Evolutionary conservation across 2,888 invertebrate genomes (phyloP).

Genomic region (Eubasilissa splendida): DNA sequence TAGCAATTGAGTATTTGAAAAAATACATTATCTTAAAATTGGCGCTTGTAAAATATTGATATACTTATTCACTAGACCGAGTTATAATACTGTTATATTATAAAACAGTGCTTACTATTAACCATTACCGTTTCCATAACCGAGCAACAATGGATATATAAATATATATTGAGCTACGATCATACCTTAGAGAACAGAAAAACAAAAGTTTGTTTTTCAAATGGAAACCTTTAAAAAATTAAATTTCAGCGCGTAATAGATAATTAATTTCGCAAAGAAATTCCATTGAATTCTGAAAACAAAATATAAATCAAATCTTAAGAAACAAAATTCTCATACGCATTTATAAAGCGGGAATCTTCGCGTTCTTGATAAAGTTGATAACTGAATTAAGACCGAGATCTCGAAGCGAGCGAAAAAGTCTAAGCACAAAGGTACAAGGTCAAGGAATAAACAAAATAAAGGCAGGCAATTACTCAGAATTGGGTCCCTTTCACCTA

Average conservation of each 20-base stretch:
- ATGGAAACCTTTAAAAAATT: too few relatives aligned
- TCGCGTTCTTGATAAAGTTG: conserved; percentile 28
- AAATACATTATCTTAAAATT: too few relatives aligned
- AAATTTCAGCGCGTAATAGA: not conserved
- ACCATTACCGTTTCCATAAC: too few relatives aligned
- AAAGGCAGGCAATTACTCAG: conserved; percentile 30
- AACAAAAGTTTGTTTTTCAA: too few relatives aligned
- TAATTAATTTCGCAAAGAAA: conserved; percentile 32
- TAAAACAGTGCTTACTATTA: too few relatives aligned
- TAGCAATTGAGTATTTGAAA: too few relatives aligned
- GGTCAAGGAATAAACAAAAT: conserved; percentile 31
- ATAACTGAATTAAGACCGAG: conserved; percentile 32
- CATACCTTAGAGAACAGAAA: too few relatives aligned
- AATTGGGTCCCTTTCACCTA: not conserved
- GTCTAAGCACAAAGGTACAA: conserved; percentile 23
- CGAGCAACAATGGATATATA: too few relatives aligned
- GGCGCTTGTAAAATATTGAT: too few relatives aligned
- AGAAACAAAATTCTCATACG: conserved; percentile 18
- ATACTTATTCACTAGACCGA: too few relatives aligned
- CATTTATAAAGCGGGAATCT: conserved; percentile 30
- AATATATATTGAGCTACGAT: too few relatives aligned
- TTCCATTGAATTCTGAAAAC: conserved; percentile 24
- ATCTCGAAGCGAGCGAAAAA: not conserved
- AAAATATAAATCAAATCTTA: conserved; percentile 35
- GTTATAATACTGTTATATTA: too few relatives aligned